phyloP scores from a whole-genome alignment of 2,888 invertebrate genomes.

The Cantharis rustica region DNA sequence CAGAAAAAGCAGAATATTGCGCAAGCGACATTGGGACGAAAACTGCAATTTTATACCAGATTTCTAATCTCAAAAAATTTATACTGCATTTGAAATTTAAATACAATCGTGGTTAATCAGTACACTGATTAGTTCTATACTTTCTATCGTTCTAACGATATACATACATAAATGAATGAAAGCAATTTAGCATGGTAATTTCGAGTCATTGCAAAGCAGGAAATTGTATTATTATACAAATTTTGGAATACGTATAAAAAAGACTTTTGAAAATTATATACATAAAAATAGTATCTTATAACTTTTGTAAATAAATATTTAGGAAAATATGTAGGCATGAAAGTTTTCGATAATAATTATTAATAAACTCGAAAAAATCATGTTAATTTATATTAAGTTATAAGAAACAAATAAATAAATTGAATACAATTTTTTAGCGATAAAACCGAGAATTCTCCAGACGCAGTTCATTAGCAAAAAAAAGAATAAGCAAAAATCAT shows the following conservation, averaged over 20 bases:
- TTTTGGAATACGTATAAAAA: neutral
- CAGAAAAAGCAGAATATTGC: neutral
- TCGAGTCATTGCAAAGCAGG: neutral
- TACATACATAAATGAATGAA: neutral
- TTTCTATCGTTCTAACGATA: neutral
- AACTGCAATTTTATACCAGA: neutral
- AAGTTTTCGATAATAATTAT: too few species aligned
- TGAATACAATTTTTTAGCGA: too few species aligned
- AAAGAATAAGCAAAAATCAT: too few species aligned
- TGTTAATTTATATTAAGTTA: too few species aligned
- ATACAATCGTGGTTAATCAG: neutral
- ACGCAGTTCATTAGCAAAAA: too few species aligned
- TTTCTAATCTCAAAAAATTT: neutral
- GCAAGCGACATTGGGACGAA: neutral
- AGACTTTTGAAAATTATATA: neutral
- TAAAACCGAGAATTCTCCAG: too few species aligned
- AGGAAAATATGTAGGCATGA: neutral
- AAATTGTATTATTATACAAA: neutral
- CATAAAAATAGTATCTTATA: neutral
- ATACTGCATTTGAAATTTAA: neutral
- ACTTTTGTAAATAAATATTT: neutral
- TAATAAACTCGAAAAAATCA: too few species aligned
- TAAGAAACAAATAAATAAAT: too few species aligned
- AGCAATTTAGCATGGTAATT: neutral
- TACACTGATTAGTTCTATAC: neutral